These are phyloP conservation scores for Triops longicaudatus DNA, from an alignment of 1,140 invertebrate species.

Conservation along the genomic window DNA sequence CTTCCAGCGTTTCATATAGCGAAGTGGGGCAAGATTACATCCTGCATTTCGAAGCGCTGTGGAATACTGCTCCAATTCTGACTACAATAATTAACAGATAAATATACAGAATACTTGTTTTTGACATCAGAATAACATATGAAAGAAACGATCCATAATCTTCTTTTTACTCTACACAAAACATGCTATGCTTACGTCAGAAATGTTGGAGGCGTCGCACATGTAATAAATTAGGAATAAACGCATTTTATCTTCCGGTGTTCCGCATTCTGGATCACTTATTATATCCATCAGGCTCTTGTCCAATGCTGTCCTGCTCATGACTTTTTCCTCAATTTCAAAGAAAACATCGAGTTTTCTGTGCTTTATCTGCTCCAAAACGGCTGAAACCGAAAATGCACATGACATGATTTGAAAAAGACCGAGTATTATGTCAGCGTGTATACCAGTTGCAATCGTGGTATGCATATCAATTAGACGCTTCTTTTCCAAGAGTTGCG, in stretches of 20 bases:
- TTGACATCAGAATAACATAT: no score
- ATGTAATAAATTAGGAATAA: slow-evolving; percentile 90
- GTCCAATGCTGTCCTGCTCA: slow-evolving; percentile 65
- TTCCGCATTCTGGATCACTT: slow-evolving; percentile 75
- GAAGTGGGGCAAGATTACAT: slow-evolving; percentile 71
- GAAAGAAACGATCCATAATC: no score
- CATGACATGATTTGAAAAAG: slow-evolving; percentile 28
- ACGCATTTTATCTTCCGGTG: slow-evolving; percentile 84
- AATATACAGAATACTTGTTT: background rate
- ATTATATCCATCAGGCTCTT: slow-evolving; percentile 70
- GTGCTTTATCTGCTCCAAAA: slow-evolving; percentile 84
- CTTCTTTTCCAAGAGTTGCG: slow-evolving; percentile 94
- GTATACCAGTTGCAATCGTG: slow-evolving; percentile 79
- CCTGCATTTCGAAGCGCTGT: slow-evolving; percentile 65
- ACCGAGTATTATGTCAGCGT: slow-evolving; percentile 7
- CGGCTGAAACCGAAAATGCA: slow-evolving; percentile 44
- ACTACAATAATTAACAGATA: slow-evolving; percentile 35
- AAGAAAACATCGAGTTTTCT: slow-evolving; percentile 91
- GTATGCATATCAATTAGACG: slow-evolving; percentile 97
- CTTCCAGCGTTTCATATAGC: slow-evolving; percentile 87
- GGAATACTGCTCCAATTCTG: slow-evolving; percentile 73
- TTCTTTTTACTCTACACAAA: no score
- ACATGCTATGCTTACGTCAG: slow-evolving; percentile 47
- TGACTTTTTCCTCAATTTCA: slow-evolving; percentile 95
- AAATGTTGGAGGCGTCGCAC: slow-evolving; percentile 59